Evolutionary conservation across 2,113 vertebrate species (phyloP).

Genomic region (Carlito syrichta): DNA sequence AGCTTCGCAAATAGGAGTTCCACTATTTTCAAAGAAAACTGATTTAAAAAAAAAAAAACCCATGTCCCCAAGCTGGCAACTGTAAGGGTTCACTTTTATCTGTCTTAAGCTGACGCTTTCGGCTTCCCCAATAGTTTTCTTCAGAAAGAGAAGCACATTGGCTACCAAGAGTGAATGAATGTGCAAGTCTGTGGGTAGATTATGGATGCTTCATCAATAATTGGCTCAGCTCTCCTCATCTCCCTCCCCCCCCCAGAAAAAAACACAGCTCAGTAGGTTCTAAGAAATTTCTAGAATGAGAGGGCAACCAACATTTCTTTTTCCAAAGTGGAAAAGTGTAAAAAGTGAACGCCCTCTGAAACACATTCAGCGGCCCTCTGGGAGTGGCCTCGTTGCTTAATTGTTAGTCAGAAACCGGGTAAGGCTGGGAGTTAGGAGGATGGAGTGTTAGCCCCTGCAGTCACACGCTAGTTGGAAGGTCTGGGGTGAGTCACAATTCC

Average conservation of each 20-base stretch:
- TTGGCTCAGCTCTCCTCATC: not conserved
- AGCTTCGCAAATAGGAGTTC: not conserved
- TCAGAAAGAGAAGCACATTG: not conserved
- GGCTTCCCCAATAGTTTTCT: not conserved
- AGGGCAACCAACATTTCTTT: not conserved
- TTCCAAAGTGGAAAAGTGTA: not conserved
- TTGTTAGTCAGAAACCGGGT: not conserved
- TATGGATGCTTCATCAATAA: not conserved
- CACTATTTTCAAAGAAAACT: not conserved
- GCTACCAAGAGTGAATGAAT: not conserved
- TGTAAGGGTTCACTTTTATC: not conserved
- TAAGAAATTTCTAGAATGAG: not conserved
- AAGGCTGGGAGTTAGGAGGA: not conserved
- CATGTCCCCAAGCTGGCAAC: not conserved
- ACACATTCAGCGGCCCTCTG: not conserved
- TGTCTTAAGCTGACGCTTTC: not conserved
- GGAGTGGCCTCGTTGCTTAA: not conserved
- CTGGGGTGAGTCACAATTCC: not conserved
- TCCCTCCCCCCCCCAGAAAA: too few species aligned
- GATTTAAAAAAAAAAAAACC: not conserved
- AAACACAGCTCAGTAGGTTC: not conserved
- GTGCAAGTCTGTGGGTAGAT: not conserved
- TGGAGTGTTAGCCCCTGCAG: not conserved
- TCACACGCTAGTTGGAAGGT: not conserved
- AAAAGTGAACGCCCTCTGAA: not conserved